Percentiles rank a stretch among this genome's conserved stretches.
These are phyloP conservation scores for Hydra vulgaris DNA, from an alignment of 30 jellyfish, hydroid and myxozoan species.

Conservation along the genomic window DNA sequence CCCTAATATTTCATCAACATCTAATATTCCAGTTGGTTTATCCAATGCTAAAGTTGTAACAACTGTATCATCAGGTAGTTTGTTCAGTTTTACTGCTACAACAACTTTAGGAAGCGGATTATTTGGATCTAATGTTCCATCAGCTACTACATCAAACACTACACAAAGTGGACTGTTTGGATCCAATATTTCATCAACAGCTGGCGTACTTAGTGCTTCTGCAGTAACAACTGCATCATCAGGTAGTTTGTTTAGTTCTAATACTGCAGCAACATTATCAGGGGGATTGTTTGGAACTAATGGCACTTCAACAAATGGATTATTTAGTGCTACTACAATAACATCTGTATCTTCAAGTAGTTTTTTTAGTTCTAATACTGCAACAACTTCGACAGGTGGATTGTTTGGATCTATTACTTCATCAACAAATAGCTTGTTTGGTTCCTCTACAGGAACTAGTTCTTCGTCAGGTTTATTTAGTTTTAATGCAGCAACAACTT, in stretches of 20 bases:
- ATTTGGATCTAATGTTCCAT: constrained; percentile 18
- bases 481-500: constrained; percentile 25
- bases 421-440: constrained; percentile 26
- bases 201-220: constrained; percentile 17
- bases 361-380: constrained; percentile 36
- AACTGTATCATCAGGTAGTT: constrained; percentile 16
- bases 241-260: constrained; percentile 4
- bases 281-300: constrained; percentile 34
- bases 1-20: neutral
- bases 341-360: constrained; percentile 21
- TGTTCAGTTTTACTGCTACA: constrained; percentile 27
- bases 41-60: constrained; percentile 30
- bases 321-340: constrained; percentile 29
- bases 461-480: constrained; percentile 27
- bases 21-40: constrained; percentile 3
- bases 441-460: constrained; percentile 12
- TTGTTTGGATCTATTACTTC: constrained; percentile 31
- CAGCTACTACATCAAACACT: constrained; percentile 26
- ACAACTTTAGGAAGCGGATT: constrained; percentile 16
- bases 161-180: constrained; percentile 30
- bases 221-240: constrained; percentile 17
- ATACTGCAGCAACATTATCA: constrained; percentile 19
- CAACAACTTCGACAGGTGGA: constrained; percentile 38
- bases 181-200: constrained; percentile 22
- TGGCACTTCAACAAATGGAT: constrained; percentile 18